A percentile compares a stretch with the other conserved stretches of the same genome.
Evolutionary conservation across 2,113 vertebrate genomes (phyloP).

Genomic region (Hyaena hyaena): DNA sequence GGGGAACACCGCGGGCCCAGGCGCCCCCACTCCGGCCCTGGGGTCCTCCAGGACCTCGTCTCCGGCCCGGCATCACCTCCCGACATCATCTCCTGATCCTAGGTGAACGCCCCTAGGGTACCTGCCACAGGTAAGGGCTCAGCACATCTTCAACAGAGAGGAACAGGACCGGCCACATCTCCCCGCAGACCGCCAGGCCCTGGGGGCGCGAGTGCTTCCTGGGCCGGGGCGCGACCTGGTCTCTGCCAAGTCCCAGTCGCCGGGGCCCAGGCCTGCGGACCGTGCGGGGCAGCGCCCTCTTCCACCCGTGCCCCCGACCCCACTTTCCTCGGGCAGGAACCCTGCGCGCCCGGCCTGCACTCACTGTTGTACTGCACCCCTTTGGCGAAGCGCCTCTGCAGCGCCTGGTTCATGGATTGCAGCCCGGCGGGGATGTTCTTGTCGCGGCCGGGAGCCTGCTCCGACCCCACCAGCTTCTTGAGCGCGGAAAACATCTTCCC

Average conservation of each 20-base stretch:
- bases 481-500: slow-evolving; percentile 95
- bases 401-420: slow-evolving; percentile 98
- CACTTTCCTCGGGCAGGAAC: not conserved
- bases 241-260: not conserved
- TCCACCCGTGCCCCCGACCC: not conserved
- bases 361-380: slow-evolving; percentile 99
- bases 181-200: not conserved
- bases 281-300: not conserved
- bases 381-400: slow-evolving; percentile 98
- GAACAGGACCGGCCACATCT: not conserved
- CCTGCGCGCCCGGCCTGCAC: slow-evolving; percentile 69
- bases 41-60: not conserved
- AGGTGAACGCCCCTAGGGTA: rapidly evolving
- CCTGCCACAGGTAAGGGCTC: not conserved
- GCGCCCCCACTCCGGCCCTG: too few species aligned
- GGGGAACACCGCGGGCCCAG: not conserved
- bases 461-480: slow-evolving; percentile 98
- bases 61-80: not conserved
- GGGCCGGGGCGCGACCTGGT: not conserved
- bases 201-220: not conserved
- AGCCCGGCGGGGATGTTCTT: slow-evolving; percentile 96
- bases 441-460: slow-evolving; percentile 91
- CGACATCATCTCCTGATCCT: not conserved
- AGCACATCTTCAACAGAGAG: rapidly evolving
- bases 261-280: not conserved